Base-by-base conservation (phyloP, 2,888 invertebrate genomes). In the Hemicrepidius hirtus region DNA sequence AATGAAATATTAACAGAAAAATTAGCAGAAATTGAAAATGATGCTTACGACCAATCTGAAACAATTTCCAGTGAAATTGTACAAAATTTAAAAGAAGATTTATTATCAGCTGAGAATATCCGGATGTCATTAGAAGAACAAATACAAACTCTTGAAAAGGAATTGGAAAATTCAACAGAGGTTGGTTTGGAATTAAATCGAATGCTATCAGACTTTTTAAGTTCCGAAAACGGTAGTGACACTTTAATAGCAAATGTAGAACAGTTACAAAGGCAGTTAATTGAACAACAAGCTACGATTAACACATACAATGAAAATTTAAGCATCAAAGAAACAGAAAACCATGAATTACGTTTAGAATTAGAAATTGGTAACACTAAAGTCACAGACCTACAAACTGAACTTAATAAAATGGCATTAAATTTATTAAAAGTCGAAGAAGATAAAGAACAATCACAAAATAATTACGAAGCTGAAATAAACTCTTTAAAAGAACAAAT, bases 81-180 rank as follows among this genome's bases (percentile, higher is more conserved):
- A 1, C 88, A 88, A 50, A 90, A 91, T 5, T 84, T 95, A 40
- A 92, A 91, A 81, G 88, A 89, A 71, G 91, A 94, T 80, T 87
- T 95, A 46, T 89, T 90, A 77, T 89, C 87, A 28, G 84, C 87
- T 37, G 84, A 88, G 78, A 84, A 83, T 62, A 83, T 83, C 16
- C 90, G 88, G 76, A 79, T 79, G 3, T 88, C 88, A 68, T 82
- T 92, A 46, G 90, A 94, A 83, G 93, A 93, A 64, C 92, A 95
- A 84, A 87, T 94, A 18, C 86, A 89, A 62, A 89, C 89, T 83
- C 82, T 92, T 81, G 90, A 95, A 87, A 90, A 92, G 88, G 91
- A 95, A 82, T 89, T 95, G 46, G 95, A 95, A 85, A 92, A 91
- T 80, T 94, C 95, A 0, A 94, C 95, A 0, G 94, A 95, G 80